Conservation (phyloP, 2,888 invertebrate species). For the Synanthedon vespiformis region DNA sequence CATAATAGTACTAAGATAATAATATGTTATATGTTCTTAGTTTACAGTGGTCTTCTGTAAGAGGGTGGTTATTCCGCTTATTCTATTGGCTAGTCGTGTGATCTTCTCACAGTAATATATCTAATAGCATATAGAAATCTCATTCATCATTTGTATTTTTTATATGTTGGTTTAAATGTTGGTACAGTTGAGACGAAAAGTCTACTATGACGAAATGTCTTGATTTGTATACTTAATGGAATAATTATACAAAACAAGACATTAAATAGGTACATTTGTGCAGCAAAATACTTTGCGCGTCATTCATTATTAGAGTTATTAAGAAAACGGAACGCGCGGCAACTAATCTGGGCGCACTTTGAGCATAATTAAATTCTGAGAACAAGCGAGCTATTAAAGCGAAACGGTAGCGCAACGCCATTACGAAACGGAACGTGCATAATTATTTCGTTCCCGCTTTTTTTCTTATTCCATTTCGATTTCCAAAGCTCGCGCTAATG, state of each 20-base stretch:
- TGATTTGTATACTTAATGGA: not conserved
- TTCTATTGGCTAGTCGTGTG: too few species aligned
- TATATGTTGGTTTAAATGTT: too few species aligned
- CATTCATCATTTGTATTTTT: too few species aligned
- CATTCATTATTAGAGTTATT: constrained; percentile 66
- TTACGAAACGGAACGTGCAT: constrained; percentile 68
- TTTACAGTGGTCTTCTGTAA: too few species aligned
- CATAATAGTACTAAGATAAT: too few species aligned
- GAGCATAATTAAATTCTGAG: constrained; percentile 66
- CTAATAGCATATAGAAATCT: too few species aligned
- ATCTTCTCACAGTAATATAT: too few species aligned
- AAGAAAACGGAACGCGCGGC: constrained; percentile 60
- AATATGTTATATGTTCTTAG: too few species aligned
- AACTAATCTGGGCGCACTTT: constrained; percentile 59
- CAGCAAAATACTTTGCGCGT: constrained; percentile 20
- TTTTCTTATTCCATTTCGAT: constrained; percentile 55
- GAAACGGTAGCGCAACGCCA: constrained; percentile 68
- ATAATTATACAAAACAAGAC: constrained; percentile 13
- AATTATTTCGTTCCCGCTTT: constrained; percentile 69
- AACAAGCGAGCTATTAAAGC: constrained; percentile 67
- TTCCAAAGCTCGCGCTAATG: constrained; percentile 60
- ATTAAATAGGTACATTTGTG: constrained; percentile 31
- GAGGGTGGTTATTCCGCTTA: too few species aligned
- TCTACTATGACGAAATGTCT: too few species aligned
- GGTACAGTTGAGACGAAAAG: too few species aligned